Evolutionary conservation across 2,888 invertebrate genomes (phyloP).

Genomic region (Arctia plantaginis): DNA sequence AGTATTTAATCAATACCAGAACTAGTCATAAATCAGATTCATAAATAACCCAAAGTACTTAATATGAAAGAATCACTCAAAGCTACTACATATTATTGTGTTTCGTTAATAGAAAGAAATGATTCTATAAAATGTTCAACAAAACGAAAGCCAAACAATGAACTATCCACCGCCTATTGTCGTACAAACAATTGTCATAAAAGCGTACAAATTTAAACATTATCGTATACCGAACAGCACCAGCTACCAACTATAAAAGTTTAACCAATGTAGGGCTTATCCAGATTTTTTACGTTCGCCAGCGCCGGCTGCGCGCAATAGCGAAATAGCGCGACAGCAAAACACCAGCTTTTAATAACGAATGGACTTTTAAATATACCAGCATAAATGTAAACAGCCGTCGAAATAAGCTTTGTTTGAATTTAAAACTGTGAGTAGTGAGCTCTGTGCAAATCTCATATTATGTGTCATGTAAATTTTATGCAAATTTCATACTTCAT

Average conservation of each 20-base stretch:
- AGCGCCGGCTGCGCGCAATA: constrained; percentile 48
- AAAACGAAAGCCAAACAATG: neutral
- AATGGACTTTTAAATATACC: constrained; percentile 51
- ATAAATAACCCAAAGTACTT: neutral
- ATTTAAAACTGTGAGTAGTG: neutral
- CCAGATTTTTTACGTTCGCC: constrained; percentile 38
- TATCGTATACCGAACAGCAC: constrained; percentile 8
- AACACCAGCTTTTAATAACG: constrained; percentile 43
- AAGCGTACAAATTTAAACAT: constrained; percentile 22
- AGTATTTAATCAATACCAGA: no score
- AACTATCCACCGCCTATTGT: constrained; percentile 30
- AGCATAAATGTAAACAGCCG: constrained; percentile 49
- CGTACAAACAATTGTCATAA: constrained; percentile 34
- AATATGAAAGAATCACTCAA: neutral
- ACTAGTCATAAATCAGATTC: neutral
- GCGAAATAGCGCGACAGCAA: constrained; percentile 38
- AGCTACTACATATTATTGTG: neutral
- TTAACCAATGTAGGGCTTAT: constrained; percentile 38
- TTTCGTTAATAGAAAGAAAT: neutral
- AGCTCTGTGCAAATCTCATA: neutral
- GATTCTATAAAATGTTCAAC: neutral
- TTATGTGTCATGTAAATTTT: neutral
- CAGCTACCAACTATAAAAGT: constrained; percentile 38
- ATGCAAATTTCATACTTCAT: neutral
- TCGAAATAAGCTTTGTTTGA: constrained; percentile 40